phyloP scores from a whole-genome alignment of 2,113 vertebrate species.

The Baryphthengus martii region DNA sequence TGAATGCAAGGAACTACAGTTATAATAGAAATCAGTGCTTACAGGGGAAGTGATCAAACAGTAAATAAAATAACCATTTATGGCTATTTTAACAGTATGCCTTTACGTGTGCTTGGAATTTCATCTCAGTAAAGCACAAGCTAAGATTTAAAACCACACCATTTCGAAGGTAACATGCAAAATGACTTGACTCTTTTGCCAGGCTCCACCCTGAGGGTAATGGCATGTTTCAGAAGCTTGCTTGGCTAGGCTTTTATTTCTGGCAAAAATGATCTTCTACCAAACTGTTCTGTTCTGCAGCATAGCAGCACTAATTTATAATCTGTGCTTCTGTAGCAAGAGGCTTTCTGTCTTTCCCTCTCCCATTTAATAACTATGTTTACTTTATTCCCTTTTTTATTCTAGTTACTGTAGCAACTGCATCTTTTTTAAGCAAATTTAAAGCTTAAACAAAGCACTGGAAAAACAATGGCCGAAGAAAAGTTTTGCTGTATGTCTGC shows the following conservation, averaged over 20 bases:
- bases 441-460: not conserved
- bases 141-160: not conserved
- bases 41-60: slow-evolving; percentile 61
- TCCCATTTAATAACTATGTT: slow-evolving; percentile 1
- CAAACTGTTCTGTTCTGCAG: slow-evolving; percentile 18
- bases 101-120: slow-evolving; percentile 65
- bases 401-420: not conserved
- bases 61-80: slow-evolving; percentile 74
- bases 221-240: not conserved
- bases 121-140: slow-evolving; percentile 37
- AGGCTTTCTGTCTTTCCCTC: not conserved
- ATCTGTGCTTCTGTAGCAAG: not conserved
- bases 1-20: slow-evolving; percentile 60
- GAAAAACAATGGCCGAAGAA: not conserved
- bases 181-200: slow-evolving; percentile 10
- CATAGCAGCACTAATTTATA: slow-evolving; percentile 39
- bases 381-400: not conserved
- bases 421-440: not conserved
- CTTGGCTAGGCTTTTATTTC: slow-evolving; percentile 41
- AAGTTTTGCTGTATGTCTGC: not conserved
- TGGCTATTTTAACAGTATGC: slow-evolving; percentile 45
- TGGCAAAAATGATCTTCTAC: slow-evolving; percentile 24
- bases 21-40: slow-evolving; percentile 69
- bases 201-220: slow-evolving; percentile 41
- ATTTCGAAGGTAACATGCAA: slow-evolving; percentile 32